Percentiles rank a stretch among this genome's conserved stretches.
Conservation (phyloP, 2,888 invertebrate species). For the Lasioglossum vierecki region DNA sequence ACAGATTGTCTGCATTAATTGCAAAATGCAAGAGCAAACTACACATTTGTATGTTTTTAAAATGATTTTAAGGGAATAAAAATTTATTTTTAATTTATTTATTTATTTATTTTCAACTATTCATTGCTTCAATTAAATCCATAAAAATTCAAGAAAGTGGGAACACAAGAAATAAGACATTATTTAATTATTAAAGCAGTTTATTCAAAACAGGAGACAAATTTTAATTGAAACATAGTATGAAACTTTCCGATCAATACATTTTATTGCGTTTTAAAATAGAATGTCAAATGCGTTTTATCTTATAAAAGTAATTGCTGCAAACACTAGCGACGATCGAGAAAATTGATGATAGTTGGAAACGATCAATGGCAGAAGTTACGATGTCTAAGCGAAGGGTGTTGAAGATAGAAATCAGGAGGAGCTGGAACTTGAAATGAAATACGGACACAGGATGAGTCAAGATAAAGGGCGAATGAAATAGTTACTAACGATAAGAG, state of each 20-base stretch:
- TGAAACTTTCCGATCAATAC: not conserved
- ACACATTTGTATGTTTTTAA: not conserved
- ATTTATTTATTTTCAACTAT: too few relatives aligned
- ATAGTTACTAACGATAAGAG: constrained; percentile 6
- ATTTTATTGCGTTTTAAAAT: not conserved
- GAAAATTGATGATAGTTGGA: not conserved
- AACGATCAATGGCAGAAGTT: not conserved
- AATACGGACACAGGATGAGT: not conserved
- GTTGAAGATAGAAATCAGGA: constrained; percentile 11
- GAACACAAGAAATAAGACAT: not conserved
- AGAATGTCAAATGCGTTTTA: not conserved
- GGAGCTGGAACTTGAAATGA: constrained; percentile 2
- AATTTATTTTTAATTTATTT: too few relatives aligned
- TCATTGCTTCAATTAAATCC: too few relatives aligned
- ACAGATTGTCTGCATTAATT: not conserved
- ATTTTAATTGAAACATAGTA: not conserved
- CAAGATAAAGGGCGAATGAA: constrained; percentile 9
- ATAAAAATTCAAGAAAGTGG: not conserved
- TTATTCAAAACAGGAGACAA: not conserved
- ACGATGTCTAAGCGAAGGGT: not conserved
- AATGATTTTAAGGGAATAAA: not conserved
- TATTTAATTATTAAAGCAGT: not conserved
- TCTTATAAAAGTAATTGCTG: not conserved
- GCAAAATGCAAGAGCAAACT: not conserved
- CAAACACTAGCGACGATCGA: not conserved